These are phyloP conservation scores for Vanessa cardui DNA, from an alignment of 2,888 invertebrate genomes.

Conservation along the genomic window DNA sequence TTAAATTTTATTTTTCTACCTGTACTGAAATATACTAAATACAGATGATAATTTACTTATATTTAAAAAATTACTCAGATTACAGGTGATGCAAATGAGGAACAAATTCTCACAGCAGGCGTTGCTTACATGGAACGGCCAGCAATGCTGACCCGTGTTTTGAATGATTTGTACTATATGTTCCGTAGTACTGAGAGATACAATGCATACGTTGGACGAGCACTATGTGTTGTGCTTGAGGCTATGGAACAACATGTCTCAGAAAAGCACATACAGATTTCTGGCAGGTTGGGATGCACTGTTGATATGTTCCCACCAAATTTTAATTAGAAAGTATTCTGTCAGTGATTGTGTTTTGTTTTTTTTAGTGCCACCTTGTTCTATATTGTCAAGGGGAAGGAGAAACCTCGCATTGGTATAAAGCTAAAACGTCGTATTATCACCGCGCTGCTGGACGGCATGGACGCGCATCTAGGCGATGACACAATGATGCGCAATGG, in stretches of 20 bases:
- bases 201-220: constrained; percentile 88
- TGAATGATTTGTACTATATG: constrained; percentile 95
- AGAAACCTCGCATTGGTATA: constrained; percentile 87
- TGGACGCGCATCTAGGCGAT: constrained; percentile 92
- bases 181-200: constrained; percentile 88
- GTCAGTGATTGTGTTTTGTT: constrained; percentile 22
- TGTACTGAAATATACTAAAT: too few relatives aligned
- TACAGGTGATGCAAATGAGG: constrained; percentile 95
- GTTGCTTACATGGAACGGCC: constrained; percentile 92
- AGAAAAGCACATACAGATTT: constrained; percentile 96
- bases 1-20: too few relatives aligned
- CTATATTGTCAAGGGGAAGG: constrained; percentile 95
- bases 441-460: constrained; percentile 91
- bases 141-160: constrained; percentile 89
- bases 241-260: constrained; percentile 94
- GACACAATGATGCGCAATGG: constrained; percentile 98
- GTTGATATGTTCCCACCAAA: neutral
- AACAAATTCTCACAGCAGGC: constrained; percentile 94
- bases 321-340: too few relatives aligned
- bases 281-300: constrained; percentile 86
- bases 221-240: constrained; percentile 91
- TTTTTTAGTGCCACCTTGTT: constrained; percentile 93
- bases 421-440: constrained; percentile 91
- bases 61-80: constrained; percentile 82
- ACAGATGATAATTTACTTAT: neutral